Conservation (phyloP, 2,888 invertebrate genomes). For the Drosophila algonquin region DNA sequence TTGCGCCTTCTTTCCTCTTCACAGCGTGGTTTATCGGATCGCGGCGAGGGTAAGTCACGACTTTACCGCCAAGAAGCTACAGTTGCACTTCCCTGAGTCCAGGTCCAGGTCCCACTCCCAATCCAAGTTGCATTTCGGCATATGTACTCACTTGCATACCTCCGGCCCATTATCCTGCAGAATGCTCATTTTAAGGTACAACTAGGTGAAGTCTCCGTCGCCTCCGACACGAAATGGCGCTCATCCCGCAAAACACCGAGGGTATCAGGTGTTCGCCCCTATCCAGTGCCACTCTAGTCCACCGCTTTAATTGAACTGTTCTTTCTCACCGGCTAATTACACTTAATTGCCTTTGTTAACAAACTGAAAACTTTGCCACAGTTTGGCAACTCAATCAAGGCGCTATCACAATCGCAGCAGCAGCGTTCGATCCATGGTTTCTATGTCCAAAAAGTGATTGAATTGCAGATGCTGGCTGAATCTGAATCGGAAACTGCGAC, state of each 20-base stretch:
- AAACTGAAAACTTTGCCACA: constrained; percentile 24
- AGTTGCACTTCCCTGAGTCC: background rate
- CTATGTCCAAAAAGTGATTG: constrained; percentile 46
- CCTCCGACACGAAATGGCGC: background rate
- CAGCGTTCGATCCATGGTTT: constrained; percentile 1
- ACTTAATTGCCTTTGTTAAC: constrained; percentile 61
- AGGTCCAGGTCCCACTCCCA: background rate
- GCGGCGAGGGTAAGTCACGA: constrained; percentile 81
- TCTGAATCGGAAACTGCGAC: background rate
- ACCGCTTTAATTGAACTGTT: constrained; percentile 63
- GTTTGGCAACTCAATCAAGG: constrained; percentile 49
- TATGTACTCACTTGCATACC: constrained; percentile 23
- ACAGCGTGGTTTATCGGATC: constrained; percentile 78
- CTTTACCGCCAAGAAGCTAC: constrained; percentile 67
- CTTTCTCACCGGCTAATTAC: constrained; percentile 55
- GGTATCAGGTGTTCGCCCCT: constrained; percentile 17
- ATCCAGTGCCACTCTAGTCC: background rate
- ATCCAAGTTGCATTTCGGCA: constrained; percentile 32
- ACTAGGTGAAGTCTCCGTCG: background rate
- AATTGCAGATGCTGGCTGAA: constrained; percentile 49
- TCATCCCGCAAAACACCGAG: too few species aligned
- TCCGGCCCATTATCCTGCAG: constrained; percentile 1
- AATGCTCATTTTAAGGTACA: background rate
- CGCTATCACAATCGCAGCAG: constrained; percentile 1
- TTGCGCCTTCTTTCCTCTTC: constrained; percentile 47